These are phyloP conservation scores for Drosophila yakuba DNA, from an alignment of 1,140 invertebrate species.

Conservation along the genomic window DNA sequence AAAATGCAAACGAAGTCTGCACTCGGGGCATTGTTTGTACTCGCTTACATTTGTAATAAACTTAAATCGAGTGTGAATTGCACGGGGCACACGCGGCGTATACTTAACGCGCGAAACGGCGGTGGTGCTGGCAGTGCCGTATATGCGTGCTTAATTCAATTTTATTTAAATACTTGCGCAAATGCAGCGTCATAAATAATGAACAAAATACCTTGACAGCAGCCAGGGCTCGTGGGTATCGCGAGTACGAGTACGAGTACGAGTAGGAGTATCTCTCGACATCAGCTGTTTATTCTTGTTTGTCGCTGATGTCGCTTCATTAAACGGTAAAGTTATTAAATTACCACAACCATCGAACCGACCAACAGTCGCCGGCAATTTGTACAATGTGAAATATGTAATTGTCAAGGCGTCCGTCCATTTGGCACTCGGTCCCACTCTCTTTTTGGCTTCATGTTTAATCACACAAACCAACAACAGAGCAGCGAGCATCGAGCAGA, in stretches of 20 bases:
- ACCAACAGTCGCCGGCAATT: conserved; percentile 71
- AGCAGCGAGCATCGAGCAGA: background rate
- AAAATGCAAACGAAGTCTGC: conserved; percentile 55
- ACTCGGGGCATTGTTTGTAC: conserved; percentile 40
- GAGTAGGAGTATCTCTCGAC: conserved; percentile 17
- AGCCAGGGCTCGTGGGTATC: background rate
- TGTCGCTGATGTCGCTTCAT: conserved; percentile 68
- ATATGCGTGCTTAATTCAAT: conserved; percentile 48
- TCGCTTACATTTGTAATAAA: conserved; percentile 54
- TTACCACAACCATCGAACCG: conserved; percentile 68
- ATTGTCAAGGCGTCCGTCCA: conserved; percentile 73
- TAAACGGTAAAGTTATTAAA: conserved; percentile 82
- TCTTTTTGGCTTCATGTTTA: conserved; percentile 58
- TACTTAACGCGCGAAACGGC: conserved; percentile 39
- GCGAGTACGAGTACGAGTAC: conserved; percentile 1
- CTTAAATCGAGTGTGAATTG: conserved; percentile 68
- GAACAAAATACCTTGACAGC: conserved; percentile 63
- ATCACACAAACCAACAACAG: conserved; percentile 40
- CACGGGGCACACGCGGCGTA: conserved; percentile 36
- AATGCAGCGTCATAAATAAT: conserved; percentile 72
- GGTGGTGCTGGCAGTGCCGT: background rate
- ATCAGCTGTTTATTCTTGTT: conserved; percentile 70
- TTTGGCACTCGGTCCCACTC: conserved; percentile 3
- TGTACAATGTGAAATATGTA: conserved; percentile 81
- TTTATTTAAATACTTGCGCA: conserved; percentile 42